Conservation (phyloP, 2,888 invertebrate genomes). For the Ditylenchus weischeri region DNA sequence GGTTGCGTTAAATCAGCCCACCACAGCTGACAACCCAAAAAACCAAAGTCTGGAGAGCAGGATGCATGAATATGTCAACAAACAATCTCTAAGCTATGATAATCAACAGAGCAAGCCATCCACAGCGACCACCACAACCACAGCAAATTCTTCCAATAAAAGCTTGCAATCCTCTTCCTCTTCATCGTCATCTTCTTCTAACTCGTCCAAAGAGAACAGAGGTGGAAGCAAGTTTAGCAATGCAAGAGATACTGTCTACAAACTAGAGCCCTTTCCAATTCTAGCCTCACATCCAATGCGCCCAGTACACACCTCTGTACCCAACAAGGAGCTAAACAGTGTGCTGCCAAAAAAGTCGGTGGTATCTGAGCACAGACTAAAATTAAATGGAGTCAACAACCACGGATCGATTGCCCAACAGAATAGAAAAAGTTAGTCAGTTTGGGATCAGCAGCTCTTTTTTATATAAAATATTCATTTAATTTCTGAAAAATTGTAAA, state of each 20-base stretch:
- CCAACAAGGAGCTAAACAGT: background rate
- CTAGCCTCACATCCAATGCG: background rate
- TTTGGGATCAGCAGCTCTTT: no score
- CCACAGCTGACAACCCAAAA: background rate
- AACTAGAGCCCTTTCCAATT: background rate
- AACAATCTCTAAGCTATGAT: background rate
- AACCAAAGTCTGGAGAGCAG: background rate
- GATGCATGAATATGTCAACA: constrained; percentile 13
- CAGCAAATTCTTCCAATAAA: constrained; percentile 6
- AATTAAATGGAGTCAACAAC: constrained; percentile 13
- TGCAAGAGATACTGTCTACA: background rate
- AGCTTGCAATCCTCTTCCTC: constrained; percentile 5
- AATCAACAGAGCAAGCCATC: no score
- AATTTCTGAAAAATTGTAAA: no score
- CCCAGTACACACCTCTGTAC: background rate
- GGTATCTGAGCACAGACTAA: constrained; percentile 20
- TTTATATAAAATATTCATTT: no score
- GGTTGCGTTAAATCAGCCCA: no score
- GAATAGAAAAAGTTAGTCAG: constrained; percentile 8
- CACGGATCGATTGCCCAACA: constrained; percentile 10
- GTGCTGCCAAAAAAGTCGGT: constrained; percentile 22
- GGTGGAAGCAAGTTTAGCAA: background rate
- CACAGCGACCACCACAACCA: background rate
- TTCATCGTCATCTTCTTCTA: background rate
- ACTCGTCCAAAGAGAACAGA: background rate